These are phyloP conservation scores for Dasyornis broadbenti DNA, from an alignment of 2,113 vertebrate species.

Conservation along the genomic window DNA sequence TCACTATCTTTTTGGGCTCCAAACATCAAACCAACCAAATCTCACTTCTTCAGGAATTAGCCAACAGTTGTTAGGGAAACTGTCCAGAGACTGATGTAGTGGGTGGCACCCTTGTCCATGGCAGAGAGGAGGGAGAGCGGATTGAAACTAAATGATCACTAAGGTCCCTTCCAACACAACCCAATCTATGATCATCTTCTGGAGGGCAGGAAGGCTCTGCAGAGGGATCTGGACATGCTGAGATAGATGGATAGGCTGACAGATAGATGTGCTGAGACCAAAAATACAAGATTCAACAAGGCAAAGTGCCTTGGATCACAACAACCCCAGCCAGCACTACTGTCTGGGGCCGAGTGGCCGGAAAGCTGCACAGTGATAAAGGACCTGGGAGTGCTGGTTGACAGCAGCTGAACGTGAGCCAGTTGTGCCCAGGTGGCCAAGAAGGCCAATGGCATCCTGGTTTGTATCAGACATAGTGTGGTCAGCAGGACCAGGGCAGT, in stretches of 20 bases:
- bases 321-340: background rate
- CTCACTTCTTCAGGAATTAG: background rate
- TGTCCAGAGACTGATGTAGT: background rate
- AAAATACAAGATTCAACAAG: background rate
- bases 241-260: no score
- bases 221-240: background rate
- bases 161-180: background rate
- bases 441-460: background rate
- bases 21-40: background rate
- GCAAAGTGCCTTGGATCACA: background rate
- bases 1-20: background rate
- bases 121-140: accelerated
- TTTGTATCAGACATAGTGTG: background rate
- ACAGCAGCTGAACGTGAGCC: background rate
- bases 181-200: background rate
- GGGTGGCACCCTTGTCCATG: accelerated
- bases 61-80: background rate
- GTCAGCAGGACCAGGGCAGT: background rate
- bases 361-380: background rate
- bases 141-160: background rate
- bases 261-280: background rate
- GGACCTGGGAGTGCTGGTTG: accelerated
- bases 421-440: background rate
- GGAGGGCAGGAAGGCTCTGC: background rate
- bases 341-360: background rate